phyloP scores from a whole-genome alignment of 2,888 invertebrate species.

The Bellardia bayeri region DNA sequence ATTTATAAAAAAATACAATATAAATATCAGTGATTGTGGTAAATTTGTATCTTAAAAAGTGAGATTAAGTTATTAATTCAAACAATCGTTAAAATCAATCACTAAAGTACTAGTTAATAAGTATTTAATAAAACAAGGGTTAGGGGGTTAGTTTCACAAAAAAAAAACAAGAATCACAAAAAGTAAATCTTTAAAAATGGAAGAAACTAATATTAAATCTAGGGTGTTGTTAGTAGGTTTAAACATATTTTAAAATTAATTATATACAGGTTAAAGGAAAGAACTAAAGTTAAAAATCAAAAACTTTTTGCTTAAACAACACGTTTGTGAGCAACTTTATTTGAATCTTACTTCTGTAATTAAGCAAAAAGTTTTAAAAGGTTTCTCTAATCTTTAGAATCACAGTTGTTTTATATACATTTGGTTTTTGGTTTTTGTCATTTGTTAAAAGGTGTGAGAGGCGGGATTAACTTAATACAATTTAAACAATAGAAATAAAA shows the following conservation, averaged over 20 bases:
- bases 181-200: neutral
- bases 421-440: neutral
- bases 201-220: neutral
- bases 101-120: constrained; percentile 55
- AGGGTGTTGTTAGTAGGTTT: neutral
- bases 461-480: neutral
- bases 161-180: neutral
- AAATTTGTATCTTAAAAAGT: constrained; percentile 39
- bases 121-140: constrained; percentile 18
- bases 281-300: constrained; percentile 1
- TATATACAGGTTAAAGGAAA: constrained; percentile 21
- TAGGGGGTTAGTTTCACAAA: neutral
- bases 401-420: constrained; percentile 27
- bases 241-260: constrained; percentile 14
- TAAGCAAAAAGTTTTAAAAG: constrained; percentile 29
- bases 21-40: constrained; percentile 64
- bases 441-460: neutral
- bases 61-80: constrained; percentile 46
- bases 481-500: constrained; percentile 30
- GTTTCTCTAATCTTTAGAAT: neutral
- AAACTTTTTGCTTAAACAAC: neutral
- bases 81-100: constrained; percentile 52
- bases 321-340: neutral
- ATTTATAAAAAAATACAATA: constrained; percentile 67
- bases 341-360: too few relatives aligned